A percentile compares a stretch with the other conserved stretches of the same genome.
These are phyloP conservation scores for Balaenoptera acutorostrata DNA, from an alignment of 2,113 vertebrate genomes.

Conservation along the genomic window DNA sequence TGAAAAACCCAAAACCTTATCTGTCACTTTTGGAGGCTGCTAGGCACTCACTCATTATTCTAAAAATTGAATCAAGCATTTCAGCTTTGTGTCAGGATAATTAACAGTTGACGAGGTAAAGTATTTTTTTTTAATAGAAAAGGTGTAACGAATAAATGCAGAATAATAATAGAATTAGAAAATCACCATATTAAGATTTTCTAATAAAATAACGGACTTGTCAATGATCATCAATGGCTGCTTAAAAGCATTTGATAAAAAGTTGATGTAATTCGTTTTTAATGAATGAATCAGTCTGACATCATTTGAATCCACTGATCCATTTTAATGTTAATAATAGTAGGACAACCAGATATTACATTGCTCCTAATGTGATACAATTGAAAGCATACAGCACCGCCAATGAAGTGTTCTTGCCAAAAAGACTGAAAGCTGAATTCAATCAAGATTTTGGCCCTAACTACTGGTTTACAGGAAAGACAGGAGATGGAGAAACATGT, in stretches of 20 bases:
- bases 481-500: not conserved
- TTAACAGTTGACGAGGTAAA: not conserved
- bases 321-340: not conserved
- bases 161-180: not conserved
- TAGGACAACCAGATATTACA: not conserved
- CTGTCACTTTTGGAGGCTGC: not conserved
- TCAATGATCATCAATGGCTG: not conserved
- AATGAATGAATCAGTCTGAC: not conserved
- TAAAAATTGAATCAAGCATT: not conserved
- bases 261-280: not conserved
- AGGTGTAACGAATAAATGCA: not conserved
- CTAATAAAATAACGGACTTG: constrained; percentile 26
- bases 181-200: not conserved
- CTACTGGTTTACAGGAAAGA: constrained; percentile 30
- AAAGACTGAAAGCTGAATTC: constrained; percentile 23
- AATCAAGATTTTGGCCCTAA: constrained; percentile 33
- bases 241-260: not conserved
- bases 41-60: not conserved
- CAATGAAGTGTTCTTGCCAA: not conserved
- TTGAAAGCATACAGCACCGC: not conserved
- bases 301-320: not conserved
- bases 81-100: not conserved
- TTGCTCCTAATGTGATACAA: not conserved
- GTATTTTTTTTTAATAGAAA: not conserved
- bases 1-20: not conserved